Evolutionary conservation across 2,113 vertebrate species (phyloP).

Genomic region (Oryzias woworae): DNA sequence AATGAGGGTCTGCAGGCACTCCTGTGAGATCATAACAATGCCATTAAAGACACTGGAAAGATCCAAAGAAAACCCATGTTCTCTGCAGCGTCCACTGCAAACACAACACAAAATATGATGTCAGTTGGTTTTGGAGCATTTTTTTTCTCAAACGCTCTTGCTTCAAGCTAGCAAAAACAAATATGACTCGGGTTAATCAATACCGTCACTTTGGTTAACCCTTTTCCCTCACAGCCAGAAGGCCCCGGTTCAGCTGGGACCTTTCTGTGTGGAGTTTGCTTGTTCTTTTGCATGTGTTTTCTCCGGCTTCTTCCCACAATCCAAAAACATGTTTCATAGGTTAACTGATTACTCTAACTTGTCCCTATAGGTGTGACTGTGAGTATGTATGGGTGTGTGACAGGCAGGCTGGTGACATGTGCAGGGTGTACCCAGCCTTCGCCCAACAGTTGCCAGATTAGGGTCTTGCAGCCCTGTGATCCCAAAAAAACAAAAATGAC

Average conservation of each 20-base stretch:
- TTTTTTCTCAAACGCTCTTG: constrained; percentile 45
- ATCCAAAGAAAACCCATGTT: constrained; percentile 67
- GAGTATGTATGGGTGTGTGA: no score
- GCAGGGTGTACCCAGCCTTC: no score
- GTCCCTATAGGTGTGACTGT: no score
- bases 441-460: no score
- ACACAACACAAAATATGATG: constrained; percentile 54
- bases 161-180: constrained; percentile 50
- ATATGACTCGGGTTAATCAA: constrained; percentile 37
- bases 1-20: constrained; percentile 64
- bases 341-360: no score
- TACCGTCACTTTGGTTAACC: constrained; percentile 16
- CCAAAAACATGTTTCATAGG: no score
- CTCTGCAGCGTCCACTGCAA: constrained; percentile 50
- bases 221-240: constrained; percentile 10
- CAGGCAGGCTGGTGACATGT: no score
- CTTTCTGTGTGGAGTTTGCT: no score
- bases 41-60: constrained; percentile 57
- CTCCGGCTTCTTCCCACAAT: no score
- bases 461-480: no score
- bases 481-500: no score
- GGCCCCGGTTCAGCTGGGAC: neutral
- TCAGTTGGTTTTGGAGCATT: constrained; percentile 51
- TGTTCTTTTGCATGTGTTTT: no score
- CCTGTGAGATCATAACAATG: constrained; percentile 65